Evolutionary conservation across 2,113 vertebrate species (phyloP).

Genomic region (Monopterus albus): DNA sequence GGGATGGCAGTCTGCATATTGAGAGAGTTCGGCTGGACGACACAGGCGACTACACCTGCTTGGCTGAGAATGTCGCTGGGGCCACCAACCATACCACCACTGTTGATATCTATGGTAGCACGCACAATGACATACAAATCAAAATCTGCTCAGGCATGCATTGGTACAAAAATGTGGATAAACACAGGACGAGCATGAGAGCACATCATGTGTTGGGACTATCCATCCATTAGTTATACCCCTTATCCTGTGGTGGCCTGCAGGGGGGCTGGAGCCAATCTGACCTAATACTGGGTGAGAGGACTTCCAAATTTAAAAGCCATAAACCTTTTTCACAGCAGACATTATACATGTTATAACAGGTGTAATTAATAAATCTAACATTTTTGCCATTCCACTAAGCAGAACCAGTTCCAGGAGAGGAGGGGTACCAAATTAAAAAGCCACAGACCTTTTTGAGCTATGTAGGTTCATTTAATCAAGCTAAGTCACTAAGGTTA

Average conservation of each 20-base stretch:
- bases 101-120: conserved; percentile 88
- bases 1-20: conserved; percentile 93
- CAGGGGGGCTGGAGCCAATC: too few relatives aligned
- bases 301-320: too few relatives aligned
- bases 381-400: not conserved
- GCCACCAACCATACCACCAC: conserved; percentile 87
- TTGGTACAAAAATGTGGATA: accelerated
- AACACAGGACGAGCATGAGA: too few relatives aligned
- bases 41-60: conserved; percentile 89
- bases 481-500: not conserved
- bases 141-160: not conserved
- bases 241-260: too few relatives aligned
- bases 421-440: too few relatives aligned
- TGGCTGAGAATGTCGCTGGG: conserved; percentile 89
- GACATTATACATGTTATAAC: too few relatives aligned
- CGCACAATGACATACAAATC: not conserved
- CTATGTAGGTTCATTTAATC: not conserved
- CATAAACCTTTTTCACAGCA: too few relatives aligned
- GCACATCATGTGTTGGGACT: too few relatives aligned
- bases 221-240: too few relatives aligned
- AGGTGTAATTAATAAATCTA: too few relatives aligned
- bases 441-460: too few relatives aligned
- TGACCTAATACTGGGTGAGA: too few relatives aligned
- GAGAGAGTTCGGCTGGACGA: conserved; percentile 90
- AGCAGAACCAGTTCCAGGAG: not conserved